phyloP scores from a whole-genome alignment of 2,888 invertebrate species.

The Mythimna loreyi region DNA sequence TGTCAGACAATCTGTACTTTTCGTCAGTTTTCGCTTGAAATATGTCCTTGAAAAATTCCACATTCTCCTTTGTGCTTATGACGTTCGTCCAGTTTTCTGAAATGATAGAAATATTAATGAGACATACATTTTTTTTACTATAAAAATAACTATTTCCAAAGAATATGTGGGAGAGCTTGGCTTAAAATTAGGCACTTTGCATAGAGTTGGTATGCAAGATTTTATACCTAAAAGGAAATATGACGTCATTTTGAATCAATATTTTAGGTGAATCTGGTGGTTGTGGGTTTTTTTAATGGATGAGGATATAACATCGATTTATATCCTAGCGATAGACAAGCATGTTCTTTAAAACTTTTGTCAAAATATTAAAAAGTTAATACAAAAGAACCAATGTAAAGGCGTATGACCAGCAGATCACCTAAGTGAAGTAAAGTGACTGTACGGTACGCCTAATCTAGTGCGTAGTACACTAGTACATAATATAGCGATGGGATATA shows the following conservation, averaged over 20 bases:
- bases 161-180: slow-evolving; percentile 83
- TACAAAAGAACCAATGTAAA: no score
- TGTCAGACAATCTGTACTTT: slow-evolving; percentile 14
- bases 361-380: no score
- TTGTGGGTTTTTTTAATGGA: slow-evolving; percentile 98
- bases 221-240: slow-evolving; percentile 95
- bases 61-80: slow-evolving; percentile 19
- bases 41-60: slow-evolving; percentile 25
- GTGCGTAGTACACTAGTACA: no score
- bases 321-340: no score
- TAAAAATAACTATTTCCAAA: slow-evolving; percentile 72
- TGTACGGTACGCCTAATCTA: no score
- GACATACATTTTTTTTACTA: no score
- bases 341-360: no score
- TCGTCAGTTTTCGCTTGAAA: slow-evolving; percentile 27
- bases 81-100: slow-evolving; percentile 27
- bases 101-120: not conserved
- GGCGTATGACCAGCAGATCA: no score
- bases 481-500: no score
- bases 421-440: no score
- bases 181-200: slow-evolving; percentile 92
- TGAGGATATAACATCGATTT: no score
- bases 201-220: slow-evolving; percentile 95
- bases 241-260: slow-evolving; percentile 99
- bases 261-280: no score